Evolutionary conservation across 2,888 invertebrate species (phyloP).

Genomic region (Noctua pronuba): DNA sequence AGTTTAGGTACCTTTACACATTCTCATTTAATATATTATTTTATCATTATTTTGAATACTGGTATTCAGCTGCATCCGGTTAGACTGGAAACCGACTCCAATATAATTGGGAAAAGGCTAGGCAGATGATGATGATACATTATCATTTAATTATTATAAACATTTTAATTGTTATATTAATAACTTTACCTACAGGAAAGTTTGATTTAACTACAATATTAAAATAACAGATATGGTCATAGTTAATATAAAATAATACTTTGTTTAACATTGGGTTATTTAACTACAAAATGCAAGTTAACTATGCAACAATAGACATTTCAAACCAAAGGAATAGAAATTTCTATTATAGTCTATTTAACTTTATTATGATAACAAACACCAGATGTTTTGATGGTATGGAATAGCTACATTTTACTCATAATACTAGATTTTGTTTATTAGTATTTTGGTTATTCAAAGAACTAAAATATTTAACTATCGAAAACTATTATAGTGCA

Average conservation of each 20-base stretch:
- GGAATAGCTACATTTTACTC: conserved; percentile 21
- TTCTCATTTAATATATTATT: not conserved
- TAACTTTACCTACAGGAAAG: conserved; percentile 10
- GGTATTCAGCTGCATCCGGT: no score
- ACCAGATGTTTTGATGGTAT: conserved; percentile 28
- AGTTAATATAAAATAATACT: conserved; percentile 8
- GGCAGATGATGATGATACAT: no score
- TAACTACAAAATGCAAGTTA: conserved; percentile 28
- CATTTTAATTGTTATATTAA: not conserved
- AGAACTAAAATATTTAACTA: not conserved
- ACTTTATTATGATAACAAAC: conserved; percentile 47
- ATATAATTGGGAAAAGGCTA: no score
- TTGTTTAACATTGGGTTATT: conserved; percentile 19
- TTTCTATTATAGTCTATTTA: conserved; percentile 19
- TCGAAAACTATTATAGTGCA: not conserved
- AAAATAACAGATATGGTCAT: conserved; percentile 1
- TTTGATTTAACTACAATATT: not conserved
- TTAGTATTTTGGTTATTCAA: conserved; percentile 1
- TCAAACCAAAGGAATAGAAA: conserved; percentile 10
- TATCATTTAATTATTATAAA: not conserved
- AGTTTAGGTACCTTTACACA: not conserved
- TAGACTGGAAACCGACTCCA: no score
- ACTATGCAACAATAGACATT: not conserved
- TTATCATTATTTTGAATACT: no score
- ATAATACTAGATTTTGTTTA: not conserved